A percentile compares a stretch with the other conserved stretches of the same genome.
phyloP scores from a whole-genome alignment of 2,888 invertebrate species.

The Zaprionus lineosus region DNA sequence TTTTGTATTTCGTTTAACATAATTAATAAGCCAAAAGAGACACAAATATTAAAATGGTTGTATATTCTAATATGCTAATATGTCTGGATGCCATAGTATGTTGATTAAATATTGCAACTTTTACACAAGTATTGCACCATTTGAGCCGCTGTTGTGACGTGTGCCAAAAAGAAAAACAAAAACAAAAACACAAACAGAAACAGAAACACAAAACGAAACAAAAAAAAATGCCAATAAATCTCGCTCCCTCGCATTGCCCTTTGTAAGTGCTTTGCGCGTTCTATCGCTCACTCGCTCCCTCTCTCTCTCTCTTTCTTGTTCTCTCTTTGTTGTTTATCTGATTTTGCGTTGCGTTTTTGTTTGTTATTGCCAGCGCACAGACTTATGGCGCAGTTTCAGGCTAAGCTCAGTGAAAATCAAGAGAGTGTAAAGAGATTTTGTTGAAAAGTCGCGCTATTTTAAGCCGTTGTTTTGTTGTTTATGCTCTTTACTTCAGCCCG shows the following conservation, averaged over 20 bases:
- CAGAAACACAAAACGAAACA: conserved; percentile 11
- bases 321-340: conserved; percentile 34
- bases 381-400: conserved; percentile 47
- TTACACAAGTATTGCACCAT: conserved; percentile 3
- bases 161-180: conserved; percentile 37
- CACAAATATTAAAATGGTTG: neutral
- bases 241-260: neutral
- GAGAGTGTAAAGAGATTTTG: conserved; percentile 1
- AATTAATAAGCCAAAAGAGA: conserved; percentile 66
- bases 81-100: too few relatives aligned
- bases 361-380: conserved; percentile 28
- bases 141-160: conserved; percentile 51
- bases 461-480: conserved; percentile 31
- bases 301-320: conserved; percentile 4
- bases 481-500: conserved; percentile 27
- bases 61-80: neutral
- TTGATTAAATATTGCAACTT: conserved; percentile 29
- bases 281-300: conserved; percentile 3
- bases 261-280: neutral
- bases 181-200: conserved; percentile 23
- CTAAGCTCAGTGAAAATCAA: conserved; percentile 26
- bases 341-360: conserved; percentile 17
- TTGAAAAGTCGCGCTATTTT: conserved; percentile 10
- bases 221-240: conserved; percentile 29
- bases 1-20: conserved; percentile 34